Evolutionary conservation across 2,888 invertebrate genomes (phyloP).

Genomic region (Aleiodes leptofemur): DNA sequence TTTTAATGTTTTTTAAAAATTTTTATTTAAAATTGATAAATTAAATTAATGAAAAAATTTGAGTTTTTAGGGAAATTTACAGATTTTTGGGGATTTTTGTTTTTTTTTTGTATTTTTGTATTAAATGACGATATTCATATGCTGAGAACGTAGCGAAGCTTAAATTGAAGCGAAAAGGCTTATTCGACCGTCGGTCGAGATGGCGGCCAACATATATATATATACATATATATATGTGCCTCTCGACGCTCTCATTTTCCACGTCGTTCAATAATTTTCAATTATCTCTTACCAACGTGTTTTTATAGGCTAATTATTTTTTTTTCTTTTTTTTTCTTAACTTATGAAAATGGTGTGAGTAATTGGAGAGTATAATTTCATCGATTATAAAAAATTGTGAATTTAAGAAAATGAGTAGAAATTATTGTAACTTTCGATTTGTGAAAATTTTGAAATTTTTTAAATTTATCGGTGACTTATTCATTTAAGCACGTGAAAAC

Average conservation of each 20-base stretch:
- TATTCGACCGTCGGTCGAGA: constrained; percentile 58
- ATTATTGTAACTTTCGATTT: too few species aligned
- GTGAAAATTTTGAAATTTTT: background rate
- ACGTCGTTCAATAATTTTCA: constrained; percentile 61
- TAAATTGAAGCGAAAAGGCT: constrained; percentile 25
- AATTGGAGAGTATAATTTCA: constrained; percentile 56
- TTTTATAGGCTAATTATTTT: constrained; percentile 61
- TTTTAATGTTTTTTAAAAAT: background rate
- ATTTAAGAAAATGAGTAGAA: background rate
- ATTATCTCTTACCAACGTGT: constrained; percentile 57
- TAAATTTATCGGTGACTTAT: background rate
- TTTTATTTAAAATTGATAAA: background rate
- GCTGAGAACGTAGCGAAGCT: constrained; percentile 41
- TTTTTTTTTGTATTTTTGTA: background rate
- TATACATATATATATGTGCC: too few species aligned
- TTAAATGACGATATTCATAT: constrained; percentile 34
- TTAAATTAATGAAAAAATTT: background rate
- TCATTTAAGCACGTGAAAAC: background rate
- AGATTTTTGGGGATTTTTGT: background rate
- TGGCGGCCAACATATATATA: constrained; percentile 38
- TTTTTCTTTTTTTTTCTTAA: constrained; percentile 53
- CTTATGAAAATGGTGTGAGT: constrained; percentile 50
- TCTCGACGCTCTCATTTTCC: constrained; percentile 57
- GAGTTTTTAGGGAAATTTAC: background rate
- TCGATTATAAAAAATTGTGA: constrained; percentile 46